phyloP scores from a whole-genome alignment of 64 coral and sea anemone genomes.

The Pocillopora verrucosa region DNA sequence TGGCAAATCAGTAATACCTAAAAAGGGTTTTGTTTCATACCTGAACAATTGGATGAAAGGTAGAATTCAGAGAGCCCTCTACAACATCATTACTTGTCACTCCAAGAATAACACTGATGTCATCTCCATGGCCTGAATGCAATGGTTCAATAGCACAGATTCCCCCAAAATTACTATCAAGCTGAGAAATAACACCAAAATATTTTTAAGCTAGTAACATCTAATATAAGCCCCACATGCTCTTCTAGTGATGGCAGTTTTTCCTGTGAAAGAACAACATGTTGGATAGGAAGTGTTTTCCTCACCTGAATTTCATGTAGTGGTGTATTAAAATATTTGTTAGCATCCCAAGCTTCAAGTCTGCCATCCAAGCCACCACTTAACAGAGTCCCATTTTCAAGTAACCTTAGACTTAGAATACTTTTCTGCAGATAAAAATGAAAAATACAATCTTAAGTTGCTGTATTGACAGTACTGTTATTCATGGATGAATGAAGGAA shows the following conservation, averaged over 20 bases:
- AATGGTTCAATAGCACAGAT: slow-evolving; percentile 80
- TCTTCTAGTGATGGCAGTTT: background rate
- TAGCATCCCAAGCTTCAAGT: slow-evolving; percentile 82
- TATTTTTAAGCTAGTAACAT: background rate
- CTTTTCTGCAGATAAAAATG: slow-evolving; percentile 50
- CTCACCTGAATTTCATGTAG: slow-evolving; percentile 85
- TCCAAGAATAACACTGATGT: slow-evolving; percentile 61
- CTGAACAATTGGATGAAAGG: slow-evolving; percentile 74
- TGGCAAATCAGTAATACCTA: too few species aligned
- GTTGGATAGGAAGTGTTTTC: background rate
- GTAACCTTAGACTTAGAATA: slow-evolving; percentile 62
- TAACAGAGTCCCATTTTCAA: slow-evolving; percentile 78
- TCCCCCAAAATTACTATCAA: slow-evolving; percentile 57
- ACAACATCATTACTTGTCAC: slow-evolving; percentile 72
- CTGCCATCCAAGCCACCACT: slow-evolving; percentile 87
- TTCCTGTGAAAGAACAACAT: background rate
- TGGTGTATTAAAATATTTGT: slow-evolving; percentile 82
- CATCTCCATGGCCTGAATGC: slow-evolving; percentile 54
- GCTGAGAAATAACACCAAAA: slow-evolving; percentile 4
- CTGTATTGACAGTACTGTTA: too few species aligned
- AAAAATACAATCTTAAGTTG: background rate
- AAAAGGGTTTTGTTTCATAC: background rate
- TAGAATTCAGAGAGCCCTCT: slow-evolving; percentile 73
- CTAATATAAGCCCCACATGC: too few species aligned
- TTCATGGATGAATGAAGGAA: too few species aligned